Percentiles rank a stretch among this genome's conserved stretches.
Conservation (phyloP, 2,113 vertebrate species). For the Mungos mungo region DNA sequence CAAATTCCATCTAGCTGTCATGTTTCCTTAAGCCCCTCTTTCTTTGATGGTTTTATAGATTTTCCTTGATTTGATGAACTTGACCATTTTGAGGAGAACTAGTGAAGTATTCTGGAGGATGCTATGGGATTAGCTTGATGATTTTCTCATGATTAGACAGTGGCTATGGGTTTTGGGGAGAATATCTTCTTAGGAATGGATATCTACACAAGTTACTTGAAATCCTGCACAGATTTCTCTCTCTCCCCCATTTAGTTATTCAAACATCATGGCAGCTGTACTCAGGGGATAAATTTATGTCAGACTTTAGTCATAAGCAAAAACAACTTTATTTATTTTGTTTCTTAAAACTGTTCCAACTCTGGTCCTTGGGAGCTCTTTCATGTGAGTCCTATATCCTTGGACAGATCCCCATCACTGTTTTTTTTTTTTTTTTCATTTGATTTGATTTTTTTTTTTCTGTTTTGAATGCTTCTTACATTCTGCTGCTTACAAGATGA, state of each 20-base stretch:
- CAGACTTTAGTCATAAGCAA: background rate
- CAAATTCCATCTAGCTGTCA: too few relatives aligned
- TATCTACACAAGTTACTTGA: background rate
- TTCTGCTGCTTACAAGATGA: accelerated
- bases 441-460: background rate
- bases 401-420: accelerated
- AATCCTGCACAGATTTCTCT: background rate
- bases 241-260: background rate
- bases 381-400: background rate
- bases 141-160: background rate
- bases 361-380: background rate
- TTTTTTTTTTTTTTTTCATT: background rate
- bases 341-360: background rate
- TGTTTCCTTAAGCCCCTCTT: background rate
- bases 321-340: background rate
- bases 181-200: background rate
- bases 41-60: background rate
- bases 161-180: background rate
- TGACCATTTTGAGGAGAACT: background rate
- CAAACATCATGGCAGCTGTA: background rate
- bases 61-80: background rate
- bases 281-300: background rate
- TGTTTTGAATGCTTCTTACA: background rate
- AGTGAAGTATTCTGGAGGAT: background rate
- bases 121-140: background rate